A percentile compares a stretch with the other conserved stretches of the same genome.
Evolutionary conservation across 1,140 invertebrate genomes (phyloP).

Genomic region (Drosophila elegans): DNA sequence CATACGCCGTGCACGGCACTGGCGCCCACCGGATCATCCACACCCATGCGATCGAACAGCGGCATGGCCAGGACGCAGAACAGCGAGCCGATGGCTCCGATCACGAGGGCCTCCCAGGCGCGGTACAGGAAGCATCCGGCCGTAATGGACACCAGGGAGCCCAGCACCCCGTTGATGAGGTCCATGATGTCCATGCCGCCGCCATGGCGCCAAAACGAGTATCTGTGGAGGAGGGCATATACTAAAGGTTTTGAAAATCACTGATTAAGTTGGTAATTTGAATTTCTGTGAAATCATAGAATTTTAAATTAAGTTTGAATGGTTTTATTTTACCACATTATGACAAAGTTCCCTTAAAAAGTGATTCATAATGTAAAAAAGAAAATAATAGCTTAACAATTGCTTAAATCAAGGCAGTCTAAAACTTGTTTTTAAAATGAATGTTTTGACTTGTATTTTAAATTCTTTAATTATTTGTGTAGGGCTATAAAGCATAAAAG

Average conservation of each 20-base stretch:
- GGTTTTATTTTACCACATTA: no score
- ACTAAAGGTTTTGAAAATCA: not conserved
- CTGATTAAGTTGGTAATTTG: no score
- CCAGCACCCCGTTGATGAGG: constrained; percentile 95
- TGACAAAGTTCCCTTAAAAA: no score
- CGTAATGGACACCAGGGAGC: constrained; percentile 94
- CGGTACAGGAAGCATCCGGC: constrained; percentile 95
- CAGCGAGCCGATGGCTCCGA: constrained; percentile 92
- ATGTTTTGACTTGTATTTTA: no score
- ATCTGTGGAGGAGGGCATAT: constrained; percentile 77
- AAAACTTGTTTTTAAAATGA: no score
- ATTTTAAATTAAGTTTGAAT: not conserved
- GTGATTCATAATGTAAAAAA: no score
- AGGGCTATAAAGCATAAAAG: no score
- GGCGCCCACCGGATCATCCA: constrained; percentile 97
- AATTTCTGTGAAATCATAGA: no score
- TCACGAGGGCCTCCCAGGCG: constrained; percentile 93
- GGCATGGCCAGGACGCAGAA: constrained; percentile 90
- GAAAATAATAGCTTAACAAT: no score
- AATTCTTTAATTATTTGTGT: no score
- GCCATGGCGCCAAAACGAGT: constrained; percentile 89
- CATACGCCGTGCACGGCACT: constrained; percentile 94
- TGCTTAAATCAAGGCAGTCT: no score
- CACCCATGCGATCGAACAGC: constrained; percentile 90
- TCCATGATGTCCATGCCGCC: constrained; percentile 92